Evolutionary conservation across 2,888 invertebrate species (phyloP).

Genomic region (Emmelina monodactyla): DNA sequence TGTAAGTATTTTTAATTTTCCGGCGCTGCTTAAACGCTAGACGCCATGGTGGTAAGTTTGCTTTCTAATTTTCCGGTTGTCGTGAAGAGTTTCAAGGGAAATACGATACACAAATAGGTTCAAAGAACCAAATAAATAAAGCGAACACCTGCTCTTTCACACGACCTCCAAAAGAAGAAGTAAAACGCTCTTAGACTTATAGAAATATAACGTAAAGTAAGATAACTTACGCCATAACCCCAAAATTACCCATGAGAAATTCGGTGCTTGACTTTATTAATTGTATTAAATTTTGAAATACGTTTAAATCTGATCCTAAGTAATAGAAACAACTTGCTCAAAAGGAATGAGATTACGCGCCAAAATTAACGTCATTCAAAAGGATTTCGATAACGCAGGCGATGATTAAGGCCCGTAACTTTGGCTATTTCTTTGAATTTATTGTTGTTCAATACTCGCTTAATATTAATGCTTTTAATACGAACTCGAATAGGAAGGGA

Average conservation of each 20-base stretch:
- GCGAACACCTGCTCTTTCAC: too few species aligned
- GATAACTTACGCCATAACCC: too few species aligned
- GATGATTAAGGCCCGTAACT: constrained; percentile 29
- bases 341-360: constrained; percentile 26
- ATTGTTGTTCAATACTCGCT: constrained; percentile 21
- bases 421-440: constrained; percentile 28
- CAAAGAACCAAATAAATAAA: constrained; percentile 36
- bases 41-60: constrained; percentile 43
- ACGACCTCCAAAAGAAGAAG: too few species aligned
- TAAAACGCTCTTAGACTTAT: too few species aligned
- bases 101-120: constrained; percentile 25
- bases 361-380: constrained; percentile 32
- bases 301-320: too few species aligned
- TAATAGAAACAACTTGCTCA: background rate
- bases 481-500: background rate
- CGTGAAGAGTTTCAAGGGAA: constrained; percentile 44
- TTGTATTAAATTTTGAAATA: too few species aligned
- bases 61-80: constrained; percentile 63
- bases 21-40: constrained; percentile 27
- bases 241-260: too few species aligned
- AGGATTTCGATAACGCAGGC: constrained; percentile 21
- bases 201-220: too few species aligned
- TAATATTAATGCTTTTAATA: background rate
- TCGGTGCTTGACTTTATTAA: too few species aligned
- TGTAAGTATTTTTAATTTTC: constrained; percentile 1